Base-by-base conservation (phyloP, 2,888 invertebrate genomes). In the Aphidoletes aphidimyza region DNA sequence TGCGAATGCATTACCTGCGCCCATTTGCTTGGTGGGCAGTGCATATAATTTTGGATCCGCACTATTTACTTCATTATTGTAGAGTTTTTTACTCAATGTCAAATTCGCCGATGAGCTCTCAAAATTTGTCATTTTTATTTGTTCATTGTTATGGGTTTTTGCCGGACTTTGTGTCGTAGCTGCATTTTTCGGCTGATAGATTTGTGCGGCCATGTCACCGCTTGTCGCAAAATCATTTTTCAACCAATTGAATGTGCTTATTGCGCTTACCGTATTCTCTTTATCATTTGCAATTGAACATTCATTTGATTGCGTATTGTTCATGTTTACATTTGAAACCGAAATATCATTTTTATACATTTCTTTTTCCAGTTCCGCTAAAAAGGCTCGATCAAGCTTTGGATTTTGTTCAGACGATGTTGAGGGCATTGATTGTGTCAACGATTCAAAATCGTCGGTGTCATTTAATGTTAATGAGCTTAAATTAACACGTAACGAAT, bases 291-390 rank as follows among this genome's bases (percentile, higher is more conserved):
- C 88, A 0, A n/a, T 8, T n/a, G n/a, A 11, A 37, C 36, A 36
- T 17, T 81, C 81, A 81, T 81, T 81, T 0, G 81, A 14, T 37
- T 81, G 81, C 5, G 37, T 36, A 26, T 34, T 78, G 81, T 81
- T 30, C 2, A 69, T 30, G 30, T 89, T 89, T 34, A 90, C 89
- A 86, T 89, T 90, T 85, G 87, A 88, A 0, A 86, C 87, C 78
- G 87, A 87, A 85, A 88, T 54, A 5, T 86, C 86, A 83, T 85
- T 86, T 85, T 86, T 88, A 86, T 89, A 90, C 88, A 94, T 89
- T 86, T 92, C 92, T 86, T 93, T 93, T 88, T 94, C 94, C 84
- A 94, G 88, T 87, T 94, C 93, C 0, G 92, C 92, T 49, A 94
- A 90, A 86, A 94, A 93, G 22, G 91, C 91, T 11, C 92, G 91